A percentile compares a stretch with the other conserved stretches of the same genome.
These are phyloP conservation scores for Ephialtes manifestator DNA, from an alignment of 2,888 invertebrate genomes.

Conservation along the genomic window DNA sequence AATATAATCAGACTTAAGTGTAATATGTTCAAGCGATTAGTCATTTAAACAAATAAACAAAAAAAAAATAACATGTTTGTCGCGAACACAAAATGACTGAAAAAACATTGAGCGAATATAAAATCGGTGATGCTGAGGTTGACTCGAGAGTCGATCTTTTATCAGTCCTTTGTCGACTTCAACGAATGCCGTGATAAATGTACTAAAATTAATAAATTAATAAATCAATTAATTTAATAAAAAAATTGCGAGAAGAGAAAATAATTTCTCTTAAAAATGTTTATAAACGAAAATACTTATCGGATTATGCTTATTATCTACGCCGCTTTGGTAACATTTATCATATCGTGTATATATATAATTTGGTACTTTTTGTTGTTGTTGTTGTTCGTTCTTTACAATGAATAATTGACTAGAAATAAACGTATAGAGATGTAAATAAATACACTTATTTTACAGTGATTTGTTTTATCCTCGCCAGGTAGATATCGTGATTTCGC, in stretches of 20 bases:
- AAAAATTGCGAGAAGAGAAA: background rate
- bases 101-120: constrained; percentile 70
- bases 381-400: constrained; percentile 69
- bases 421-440: constrained; percentile 73
- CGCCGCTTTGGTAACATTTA: constrained; percentile 70
- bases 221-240: too few relatives aligned
- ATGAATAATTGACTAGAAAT: constrained; percentile 78
- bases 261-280: constrained; percentile 3
- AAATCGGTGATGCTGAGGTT: constrained; percentile 37
- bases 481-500: constrained; percentile 44
- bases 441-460: constrained; percentile 75
- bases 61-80: constrained; percentile 11
- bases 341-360: constrained; percentile 66
- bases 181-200: constrained; percentile 39
- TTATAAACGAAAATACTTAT: constrained; percentile 53
- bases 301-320: constrained; percentile 58
- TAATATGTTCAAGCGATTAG: constrained; percentile 64
- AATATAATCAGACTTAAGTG: constrained; percentile 66
- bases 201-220: constrained; percentile 22
- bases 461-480: constrained; percentile 58
- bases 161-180: constrained; percentile 68
- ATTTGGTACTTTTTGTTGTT: constrained; percentile 69
- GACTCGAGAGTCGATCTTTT: constrained; percentile 59
- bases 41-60: constrained; percentile 32
- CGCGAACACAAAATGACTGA: constrained; percentile 38